These are phyloP conservation scores for Paralvinella palmiformis DNA, from an alignment of 1,140 invertebrate genomes.

Conservation along the genomic window DNA sequence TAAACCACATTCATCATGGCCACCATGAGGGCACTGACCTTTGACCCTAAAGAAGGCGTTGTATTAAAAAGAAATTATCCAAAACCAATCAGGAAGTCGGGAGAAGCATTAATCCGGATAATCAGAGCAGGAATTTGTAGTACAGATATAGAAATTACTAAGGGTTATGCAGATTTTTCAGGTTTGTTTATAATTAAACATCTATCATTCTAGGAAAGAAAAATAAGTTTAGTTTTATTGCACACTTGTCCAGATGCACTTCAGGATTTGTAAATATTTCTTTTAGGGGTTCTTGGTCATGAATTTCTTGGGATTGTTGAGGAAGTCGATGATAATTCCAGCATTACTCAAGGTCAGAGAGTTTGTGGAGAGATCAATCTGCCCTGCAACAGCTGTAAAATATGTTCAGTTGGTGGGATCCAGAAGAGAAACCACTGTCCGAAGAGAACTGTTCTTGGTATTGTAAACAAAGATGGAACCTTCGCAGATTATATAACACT, in stretches of 20 bases:
- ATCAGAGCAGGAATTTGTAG: constrained; percentile 14
- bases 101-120: constrained; percentile 13
- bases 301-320: constrained; percentile 10
- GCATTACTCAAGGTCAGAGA: constrained; percentile 1
- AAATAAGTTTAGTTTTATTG: neutral
- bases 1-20: too few relatives aligned
- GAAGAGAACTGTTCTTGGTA: constrained; percentile 3
- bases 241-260: neutral
- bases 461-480: neutral
- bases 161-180: constrained; percentile 14
- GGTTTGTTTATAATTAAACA: neutral
- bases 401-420: neutral
- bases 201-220: neutral
- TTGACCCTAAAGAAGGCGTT: neutral
- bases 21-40: too few relatives aligned
- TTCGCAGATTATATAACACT: constrained; percentile 1
- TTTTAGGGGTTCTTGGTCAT: constrained; percentile 11
- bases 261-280: neutral
- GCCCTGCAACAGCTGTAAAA: neutral
- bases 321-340: neutral
- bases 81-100: neutral
- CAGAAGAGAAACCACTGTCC: constrained; percentile 3
- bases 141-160: constrained; percentile 15
- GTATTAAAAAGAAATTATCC: neutral
- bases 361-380: constrained; percentile 8